Evolutionary conservation across 2,113 vertebrate species (phyloP), one percentile per base, ranked within the genome.

Genomic region (Tauraco erythrolophus): DNA sequence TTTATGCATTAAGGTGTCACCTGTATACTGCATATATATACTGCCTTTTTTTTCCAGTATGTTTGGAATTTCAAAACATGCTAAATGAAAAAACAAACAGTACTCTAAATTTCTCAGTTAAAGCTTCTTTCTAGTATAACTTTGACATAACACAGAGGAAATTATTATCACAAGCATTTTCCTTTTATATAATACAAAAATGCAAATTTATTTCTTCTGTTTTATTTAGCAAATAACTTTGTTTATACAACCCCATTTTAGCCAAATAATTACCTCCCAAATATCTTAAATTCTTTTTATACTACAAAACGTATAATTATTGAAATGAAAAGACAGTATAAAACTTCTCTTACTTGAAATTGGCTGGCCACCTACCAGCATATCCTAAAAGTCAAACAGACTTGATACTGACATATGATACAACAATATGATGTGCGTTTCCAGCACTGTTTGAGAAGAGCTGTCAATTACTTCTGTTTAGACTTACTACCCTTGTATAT

Each of bases 1-100:
- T 90, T 90, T 90, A 76, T 54, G 41, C 70, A 82, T 76, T 93
- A 81, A 92, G 62, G 88, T 94, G 76, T 84, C 84, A 71, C 65
- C 68, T 76, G 61, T 68, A n/a, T 56, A 91, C 70, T 75, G 66
- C 50, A 25, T 78, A 45, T 33, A n/a, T n/a, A n/a, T n/a, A n/a
- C n/a, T n/a, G n/a, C n/a, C n/a, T 43, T 92, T 87, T 85, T 51
- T 68, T 90, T 25, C 35, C 56, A 71, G n/a, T 50, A 58, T 25
- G 31, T 68, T 62, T 83, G 58, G 58, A 88, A 89, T 94, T 89
- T 91, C 66, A 94, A 70, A 92, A 81, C 31, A 66, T 28, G 54
- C 69, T 77, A 66, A n/a, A 71, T 71, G 48, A 85, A 79, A 64
- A 58, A 92, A 69, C 41, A 39, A 60, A n/a, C 25, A 64, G 14